These are phyloP conservation scores for Branchipolynoe longqiensis DNA, from an alignment of 2,888 invertebrate species.

Conservation along the genomic window DNA sequence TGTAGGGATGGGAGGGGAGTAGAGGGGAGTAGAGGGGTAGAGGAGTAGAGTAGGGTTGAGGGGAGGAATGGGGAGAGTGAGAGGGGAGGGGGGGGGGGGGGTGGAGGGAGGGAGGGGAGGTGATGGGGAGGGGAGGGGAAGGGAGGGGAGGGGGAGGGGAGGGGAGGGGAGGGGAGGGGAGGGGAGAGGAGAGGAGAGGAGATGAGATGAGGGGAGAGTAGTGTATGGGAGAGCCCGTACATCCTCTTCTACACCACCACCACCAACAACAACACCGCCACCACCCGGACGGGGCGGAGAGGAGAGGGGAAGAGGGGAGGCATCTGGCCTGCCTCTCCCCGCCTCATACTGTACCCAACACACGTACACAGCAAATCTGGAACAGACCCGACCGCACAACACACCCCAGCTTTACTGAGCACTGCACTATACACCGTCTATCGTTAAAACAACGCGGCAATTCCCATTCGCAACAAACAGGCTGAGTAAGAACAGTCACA, in stretches of 20 bases:
- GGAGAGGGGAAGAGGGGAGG: neutral
- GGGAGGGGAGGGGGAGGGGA: neutral
- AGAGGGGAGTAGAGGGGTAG: neutral
- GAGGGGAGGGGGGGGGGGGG: too few species aligned
- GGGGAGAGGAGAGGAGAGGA: neutral
- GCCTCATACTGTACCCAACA: slow-evolving; percentile 27
- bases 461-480: neutral
- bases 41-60: neutral
- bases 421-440: neutral
- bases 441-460: neutral
- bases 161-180: neutral
- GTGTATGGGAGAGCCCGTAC: neutral
- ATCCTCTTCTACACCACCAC: slow-evolving; percentile 19
- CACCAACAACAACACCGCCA: neutral
- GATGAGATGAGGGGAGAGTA: neutral
- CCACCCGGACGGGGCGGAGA: neutral
- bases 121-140: neutral
- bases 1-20: neutral
- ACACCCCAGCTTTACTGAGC: neutral
- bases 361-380: slow-evolving; percentile 44
- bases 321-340: neutral
- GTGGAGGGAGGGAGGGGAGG: too few species aligned
- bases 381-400: slow-evolving; percentile 32
- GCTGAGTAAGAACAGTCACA: slow-evolving; percentile 20
- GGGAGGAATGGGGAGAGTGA: too few species aligned